Base-by-base conservation (phyloP, 1,140 invertebrate species). In the Pseudoatta argentina region DNA sequence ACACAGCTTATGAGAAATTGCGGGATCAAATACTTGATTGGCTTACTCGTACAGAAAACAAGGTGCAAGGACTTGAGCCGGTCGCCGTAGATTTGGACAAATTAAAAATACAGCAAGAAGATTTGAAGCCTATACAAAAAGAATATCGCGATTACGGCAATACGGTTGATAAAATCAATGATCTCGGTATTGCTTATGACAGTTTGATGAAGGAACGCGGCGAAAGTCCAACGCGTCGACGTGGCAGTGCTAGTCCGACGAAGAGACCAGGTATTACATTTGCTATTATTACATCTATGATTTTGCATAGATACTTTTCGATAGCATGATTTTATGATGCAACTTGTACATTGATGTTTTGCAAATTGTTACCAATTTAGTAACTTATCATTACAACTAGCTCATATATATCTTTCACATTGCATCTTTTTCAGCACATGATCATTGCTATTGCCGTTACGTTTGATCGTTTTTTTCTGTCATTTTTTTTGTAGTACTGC, bases 121-220 rank as follows among this genome's bases (percentile, higher is more conserved):
- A 99, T 93, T 93, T 99, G 16, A 97, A 98, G 95, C 98, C 98
- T 0, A 96, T 99, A 53, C 95, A 97, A 27, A 98, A 98, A 92
- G 98, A 99, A 92, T 98, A 99, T 95, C 96, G 98, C 51, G 98
- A 98, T 90, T 99, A 97, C 95, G 97, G 96, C 0, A 95, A 96
- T 1, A 98, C 97, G 18, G 97, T 99, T 76, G 98, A 99, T 89
- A 99, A 98, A 95, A 96, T 99, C 34, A 99, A 99, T 94, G 98
- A 99, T 92, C 95, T 98, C 0, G 98, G 98, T 2, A 97, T 97
- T 57, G 95, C 97, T 34, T 98, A 98, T 91, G 98, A 99, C 93
- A 97, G 97, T 34, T 93, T 99, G 61, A 95, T 97, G 72, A 96
- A 97, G 63, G 97, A 97, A 72, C 95, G 97, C 44, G 97, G 97